These are phyloP conservation scores for Epizoanthus illoricatus DNA, from an alignment of 92 coral and sea anemone species.

Conservation along the genomic window DNA sequence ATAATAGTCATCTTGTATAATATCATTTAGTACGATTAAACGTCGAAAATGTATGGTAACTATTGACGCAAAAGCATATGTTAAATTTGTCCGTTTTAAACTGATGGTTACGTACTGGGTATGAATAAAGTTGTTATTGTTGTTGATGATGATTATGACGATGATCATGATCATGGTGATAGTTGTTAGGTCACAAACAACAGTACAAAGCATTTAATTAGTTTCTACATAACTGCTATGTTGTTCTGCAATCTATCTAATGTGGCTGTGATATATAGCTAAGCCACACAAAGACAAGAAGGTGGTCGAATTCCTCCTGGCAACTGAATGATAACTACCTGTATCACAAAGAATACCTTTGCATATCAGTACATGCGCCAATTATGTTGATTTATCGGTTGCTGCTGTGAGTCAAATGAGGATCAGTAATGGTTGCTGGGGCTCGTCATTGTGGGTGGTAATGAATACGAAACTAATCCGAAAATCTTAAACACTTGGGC, in stretches of 20 bases:
- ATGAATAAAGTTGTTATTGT: too few relatives aligned
- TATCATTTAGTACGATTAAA: too few relatives aligned
- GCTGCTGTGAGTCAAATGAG: neutral
- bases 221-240: neutral
- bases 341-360: neutral
- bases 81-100: too few relatives aligned
- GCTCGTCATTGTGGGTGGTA: neutral
- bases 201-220: neutral
- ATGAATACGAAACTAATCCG: neutral
- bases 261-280: neutral
- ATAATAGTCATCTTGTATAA: too few relatives aligned
- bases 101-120: too few relatives aligned
- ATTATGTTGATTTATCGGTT: neutral
- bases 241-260: neutral
- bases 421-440: neutral
- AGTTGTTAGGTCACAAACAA: neutral
- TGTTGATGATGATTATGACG: too few relatives aligned
- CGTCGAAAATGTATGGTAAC: too few relatives aligned
- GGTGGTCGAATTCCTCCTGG: too few relatives aligned
- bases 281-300: too few relatives aligned
- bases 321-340: too few relatives aligned
- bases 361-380: neutral
- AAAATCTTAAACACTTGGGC: neutral
- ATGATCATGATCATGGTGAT: too few relatives aligned
- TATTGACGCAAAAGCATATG: too few relatives aligned